Percentiles rank a stretch among this genome's conserved stretches.
These are phyloP conservation scores for Gymnothorax javanicus DNA, from an alignment of 2,797 vertebrate species.

Conservation along the genomic window DNA sequence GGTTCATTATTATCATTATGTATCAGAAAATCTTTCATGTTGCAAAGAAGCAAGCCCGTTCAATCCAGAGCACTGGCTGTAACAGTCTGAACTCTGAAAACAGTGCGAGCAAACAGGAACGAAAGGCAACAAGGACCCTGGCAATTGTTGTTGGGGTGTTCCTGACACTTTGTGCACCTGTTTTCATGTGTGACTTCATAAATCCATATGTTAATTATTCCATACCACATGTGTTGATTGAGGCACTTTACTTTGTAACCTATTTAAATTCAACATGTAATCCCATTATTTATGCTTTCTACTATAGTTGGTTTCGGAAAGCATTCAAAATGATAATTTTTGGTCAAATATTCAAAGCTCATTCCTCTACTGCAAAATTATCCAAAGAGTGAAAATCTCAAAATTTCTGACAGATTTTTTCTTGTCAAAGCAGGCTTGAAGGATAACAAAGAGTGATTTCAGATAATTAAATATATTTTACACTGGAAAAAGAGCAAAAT, in stretches of 20 bases:
- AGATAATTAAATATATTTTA: no score
- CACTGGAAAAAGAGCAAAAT: no score
- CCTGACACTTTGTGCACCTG: conserved; percentile 54
- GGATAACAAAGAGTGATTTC: no score
- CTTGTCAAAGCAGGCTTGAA: no score
- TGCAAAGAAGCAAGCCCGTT: conserved; percentile 38
- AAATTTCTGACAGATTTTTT: no score
- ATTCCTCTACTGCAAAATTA: no score
- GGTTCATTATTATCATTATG: conserved; percentile 34
- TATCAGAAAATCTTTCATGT: conserved; percentile 45
- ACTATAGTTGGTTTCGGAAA: conserved; percentile 62
- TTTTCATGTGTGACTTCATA: conserved; percentile 54
- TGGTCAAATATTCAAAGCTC: conserved; percentile 22
- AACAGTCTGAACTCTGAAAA: background rate
- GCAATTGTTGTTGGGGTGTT: conserved; percentile 49
- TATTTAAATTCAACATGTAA: conserved; percentile 61
- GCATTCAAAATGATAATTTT: conserved; percentile 46
- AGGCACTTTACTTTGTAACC: conserved; percentile 53
- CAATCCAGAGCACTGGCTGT: conserved; percentile 18
- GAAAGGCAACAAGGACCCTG: conserved; percentile 44
- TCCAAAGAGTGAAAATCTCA: no score
- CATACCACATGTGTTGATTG: conserved; percentile 42
- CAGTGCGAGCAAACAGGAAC: conserved; percentile 18
- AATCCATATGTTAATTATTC: conserved; percentile 53
- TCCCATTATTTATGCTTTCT: conserved; percentile 60